These are phyloP conservation scores for Osmerus mordax DNA, from an alignment of 2,113 vertebrate genomes.

Conservation along the genomic window DNA sequence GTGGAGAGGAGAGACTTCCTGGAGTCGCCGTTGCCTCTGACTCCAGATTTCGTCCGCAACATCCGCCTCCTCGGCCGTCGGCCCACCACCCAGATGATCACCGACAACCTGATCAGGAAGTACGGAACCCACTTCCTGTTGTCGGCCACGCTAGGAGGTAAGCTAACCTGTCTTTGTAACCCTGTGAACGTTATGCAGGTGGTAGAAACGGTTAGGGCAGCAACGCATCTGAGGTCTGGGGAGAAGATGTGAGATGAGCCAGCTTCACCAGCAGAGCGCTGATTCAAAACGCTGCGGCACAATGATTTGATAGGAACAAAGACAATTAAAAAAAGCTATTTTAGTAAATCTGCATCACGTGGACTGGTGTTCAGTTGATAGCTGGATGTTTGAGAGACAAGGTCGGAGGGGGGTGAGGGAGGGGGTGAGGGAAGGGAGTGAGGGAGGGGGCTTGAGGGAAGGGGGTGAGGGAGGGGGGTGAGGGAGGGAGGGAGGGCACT, in stretches of 20 bases:
- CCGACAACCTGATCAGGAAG: constrained; percentile 96
- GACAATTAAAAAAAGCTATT: no score
- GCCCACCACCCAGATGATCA: constrained; percentile 88
- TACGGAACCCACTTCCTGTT: constrained; percentile 96
- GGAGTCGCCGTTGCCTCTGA: constrained; percentile 87
- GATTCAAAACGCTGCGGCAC: no score
- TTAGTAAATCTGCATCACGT: no score
- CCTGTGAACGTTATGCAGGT: background rate
- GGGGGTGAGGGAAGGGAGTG: background rate
- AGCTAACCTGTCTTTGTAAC: constrained; percentile 15
- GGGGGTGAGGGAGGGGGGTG: background rate
- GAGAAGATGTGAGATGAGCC: no score
- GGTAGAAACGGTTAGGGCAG: background rate
- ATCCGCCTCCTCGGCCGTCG: constrained; percentile 90
- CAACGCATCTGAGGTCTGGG: no score
- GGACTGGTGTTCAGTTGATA: no score
- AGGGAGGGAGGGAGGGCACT: background rate
- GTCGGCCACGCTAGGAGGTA: constrained; percentile 96
- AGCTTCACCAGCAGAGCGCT: no score
- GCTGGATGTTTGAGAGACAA: constrained; percentile 29
- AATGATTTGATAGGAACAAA: no score
- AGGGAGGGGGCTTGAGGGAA: background rate
- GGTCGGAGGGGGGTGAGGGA: background rate
- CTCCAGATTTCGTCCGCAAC: constrained; percentile 92
- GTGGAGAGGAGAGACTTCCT: constrained; percentile 92